Evolutionary conservation across 2,888 invertebrate species (phyloP).

Genomic region (Bursaphelenchus okinawaensis): DNA sequence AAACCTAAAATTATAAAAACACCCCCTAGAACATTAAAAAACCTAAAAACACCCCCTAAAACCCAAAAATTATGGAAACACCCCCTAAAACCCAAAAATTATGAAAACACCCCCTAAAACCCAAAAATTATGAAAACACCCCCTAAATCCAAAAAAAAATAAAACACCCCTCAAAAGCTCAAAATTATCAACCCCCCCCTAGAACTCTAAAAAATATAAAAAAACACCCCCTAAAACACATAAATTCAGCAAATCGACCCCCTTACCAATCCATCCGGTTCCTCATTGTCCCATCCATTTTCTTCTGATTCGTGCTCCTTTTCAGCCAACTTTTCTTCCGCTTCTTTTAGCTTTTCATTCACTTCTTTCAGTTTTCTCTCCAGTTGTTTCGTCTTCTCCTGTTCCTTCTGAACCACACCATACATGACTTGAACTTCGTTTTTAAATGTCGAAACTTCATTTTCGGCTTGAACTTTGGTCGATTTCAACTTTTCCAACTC

Average conservation of each 20-base stretch:
- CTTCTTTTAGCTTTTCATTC: conserved; percentile 15
- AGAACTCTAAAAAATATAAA: background rate
- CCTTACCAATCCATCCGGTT: conserved; percentile 9
- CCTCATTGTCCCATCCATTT: conserved; percentile 7
- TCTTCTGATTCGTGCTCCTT: background rate
- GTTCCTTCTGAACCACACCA: conserved; percentile 3
- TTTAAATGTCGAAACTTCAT: background rate
- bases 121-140: background rate
- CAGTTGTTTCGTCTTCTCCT: conserved; percentile 62
- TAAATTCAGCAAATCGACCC: background rate
- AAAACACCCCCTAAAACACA: too few relatives aligned
- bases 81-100: background rate
- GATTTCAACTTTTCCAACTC: background rate
- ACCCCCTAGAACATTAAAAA: too few relatives aligned
- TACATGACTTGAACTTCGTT: conserved; percentile 10
- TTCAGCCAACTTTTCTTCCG: conserved; percentile 19
- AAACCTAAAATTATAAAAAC: background rate
- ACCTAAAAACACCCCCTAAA: too few relatives aligned
- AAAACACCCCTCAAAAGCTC: background rate
- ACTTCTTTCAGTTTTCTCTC: conserved; percentile 72
- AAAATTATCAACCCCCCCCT: too few relatives aligned
- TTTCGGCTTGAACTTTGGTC: background rate
- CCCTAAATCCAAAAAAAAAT: background rate
- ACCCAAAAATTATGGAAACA: too few relatives aligned
- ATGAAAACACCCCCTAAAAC: background rate